A percentile compares a stretch with the other conserved stretches of the same genome.
Evolutionary conservation across 2,888 invertebrate genomes (phyloP).

Genomic region (Drosophila recens): DNA sequence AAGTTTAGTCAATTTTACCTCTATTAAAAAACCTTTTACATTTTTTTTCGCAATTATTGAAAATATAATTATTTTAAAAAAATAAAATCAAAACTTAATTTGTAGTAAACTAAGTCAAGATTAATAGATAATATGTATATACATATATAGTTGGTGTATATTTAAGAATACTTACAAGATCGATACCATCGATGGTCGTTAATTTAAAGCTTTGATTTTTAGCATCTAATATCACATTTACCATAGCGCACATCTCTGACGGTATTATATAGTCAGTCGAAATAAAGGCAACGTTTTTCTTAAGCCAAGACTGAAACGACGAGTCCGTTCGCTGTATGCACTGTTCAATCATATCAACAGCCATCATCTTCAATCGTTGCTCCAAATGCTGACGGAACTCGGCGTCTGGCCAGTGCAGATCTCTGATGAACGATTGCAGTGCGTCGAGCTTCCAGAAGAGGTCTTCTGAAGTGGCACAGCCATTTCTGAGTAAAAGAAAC

Average conservation of each 20-base stretch:
- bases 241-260: constrained; percentile 99
- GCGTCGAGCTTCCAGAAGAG: constrained; percentile 99
- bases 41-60: no score
- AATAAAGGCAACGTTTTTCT: constrained; percentile 96
- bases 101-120: no score
- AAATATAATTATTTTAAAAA: no score
- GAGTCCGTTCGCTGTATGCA: constrained; percentile 96
- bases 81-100: no score
- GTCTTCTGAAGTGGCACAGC: constrained; percentile 99
- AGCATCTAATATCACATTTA: constrained; percentile 98
- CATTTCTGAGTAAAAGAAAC: constrained; percentile 88
- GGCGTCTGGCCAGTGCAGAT: constrained; percentile 99
- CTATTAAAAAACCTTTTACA: no score
- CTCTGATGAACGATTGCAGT: constrained; percentile 98
- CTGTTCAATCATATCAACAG: constrained; percentile 99
- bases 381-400: constrained; percentile 98
- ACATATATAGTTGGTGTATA: neutral
- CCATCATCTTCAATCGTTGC: constrained; percentile 98
- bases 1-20: no score
- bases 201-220: constrained; percentile 98
- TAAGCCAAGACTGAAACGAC: constrained; percentile 96
- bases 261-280: constrained; percentile 99
- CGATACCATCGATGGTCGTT: constrained; percentile 97
- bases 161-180: constrained; percentile 91
- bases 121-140: no score